These are phyloP conservation scores for Turritopsis rubra DNA, from an alignment of 30 jellyfish, hydroid and myxozoan species.

Conservation along the genomic window DNA sequence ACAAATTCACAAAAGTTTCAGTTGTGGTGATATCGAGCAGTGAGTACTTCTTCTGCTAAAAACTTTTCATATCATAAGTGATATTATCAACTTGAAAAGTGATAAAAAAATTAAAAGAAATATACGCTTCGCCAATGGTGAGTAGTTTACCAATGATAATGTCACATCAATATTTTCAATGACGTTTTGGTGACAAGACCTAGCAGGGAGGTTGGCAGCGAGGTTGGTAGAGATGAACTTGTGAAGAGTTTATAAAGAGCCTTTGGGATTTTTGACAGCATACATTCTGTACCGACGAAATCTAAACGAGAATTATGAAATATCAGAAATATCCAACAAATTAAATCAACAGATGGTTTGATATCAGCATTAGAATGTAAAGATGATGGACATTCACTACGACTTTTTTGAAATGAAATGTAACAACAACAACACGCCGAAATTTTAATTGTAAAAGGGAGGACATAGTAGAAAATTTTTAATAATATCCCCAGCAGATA, in stretches of 20 bases:
- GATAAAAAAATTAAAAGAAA: too few relatives aligned
- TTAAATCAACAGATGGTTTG: too few relatives aligned
- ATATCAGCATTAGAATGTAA: too few relatives aligned
- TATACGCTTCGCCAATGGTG: not conserved
- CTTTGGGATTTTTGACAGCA: conserved; percentile 32
- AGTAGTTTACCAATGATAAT: not conserved
- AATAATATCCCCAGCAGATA: too few relatives aligned
- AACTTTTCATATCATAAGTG: not conserved
- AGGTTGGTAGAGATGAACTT: not conserved
- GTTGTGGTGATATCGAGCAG: not conserved
- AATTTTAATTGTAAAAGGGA: too few relatives aligned
- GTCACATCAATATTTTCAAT: not conserved
- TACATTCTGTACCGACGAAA: conserved; percentile 44
- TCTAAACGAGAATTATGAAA: conserved; percentile 22
- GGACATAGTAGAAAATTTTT: too few relatives aligned
- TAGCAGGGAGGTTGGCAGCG: not conserved
- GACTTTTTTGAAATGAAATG: too few relatives aligned
- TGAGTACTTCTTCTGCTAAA: not conserved
- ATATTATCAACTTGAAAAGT: too few relatives aligned
- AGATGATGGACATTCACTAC: too few relatives aligned
- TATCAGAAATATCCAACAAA: too few relatives aligned
- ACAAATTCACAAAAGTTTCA: not conserved
- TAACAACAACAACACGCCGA: too few relatives aligned
- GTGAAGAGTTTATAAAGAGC: not conserved
- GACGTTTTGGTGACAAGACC: not conserved